phyloP scores from a whole-genome alignment of 2,797 vertebrate species.

The Peromyscus nudipes region DNA sequence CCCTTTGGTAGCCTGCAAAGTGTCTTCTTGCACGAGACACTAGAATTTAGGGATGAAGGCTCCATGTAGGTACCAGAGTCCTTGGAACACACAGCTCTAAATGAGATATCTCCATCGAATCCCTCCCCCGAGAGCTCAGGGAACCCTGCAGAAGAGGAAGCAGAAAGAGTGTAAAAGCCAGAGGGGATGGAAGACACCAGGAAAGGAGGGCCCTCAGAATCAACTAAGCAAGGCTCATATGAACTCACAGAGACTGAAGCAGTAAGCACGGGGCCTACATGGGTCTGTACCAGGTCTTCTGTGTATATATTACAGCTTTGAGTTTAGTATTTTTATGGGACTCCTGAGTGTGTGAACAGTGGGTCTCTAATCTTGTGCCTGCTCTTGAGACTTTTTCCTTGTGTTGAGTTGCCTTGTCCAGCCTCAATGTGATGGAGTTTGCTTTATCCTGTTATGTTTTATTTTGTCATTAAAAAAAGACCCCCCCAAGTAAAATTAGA shows the following conservation, averaged over 20 bases:
- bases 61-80: too few species aligned
- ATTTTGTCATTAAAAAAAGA: too few species aligned
- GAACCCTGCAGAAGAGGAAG: not conserved
- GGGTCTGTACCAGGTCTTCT: not conserved
- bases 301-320: not conserved
- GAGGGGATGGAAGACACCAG: not conserved
- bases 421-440: not conserved
- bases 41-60: not conserved
- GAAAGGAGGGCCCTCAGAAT: too few species aligned
- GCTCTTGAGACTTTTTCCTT: not conserved
- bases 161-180: too few species aligned
- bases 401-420: not conserved
- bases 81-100: not conserved
- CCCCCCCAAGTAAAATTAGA: not conserved
- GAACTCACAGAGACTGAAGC: not conserved
- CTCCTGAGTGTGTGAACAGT: not conserved
- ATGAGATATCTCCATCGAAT: too few species aligned
- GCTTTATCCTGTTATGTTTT: not conserved
- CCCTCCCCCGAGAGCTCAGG: not conserved
- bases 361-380: not conserved
- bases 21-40: not conserved
- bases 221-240: not conserved
- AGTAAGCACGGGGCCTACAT: too few species aligned
- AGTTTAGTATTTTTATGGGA: not conserved
- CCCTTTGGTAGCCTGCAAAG: not conserved